Evolutionary conservation across 2,888 invertebrate species (phyloP).

Genomic region (Troides helena): DNA sequence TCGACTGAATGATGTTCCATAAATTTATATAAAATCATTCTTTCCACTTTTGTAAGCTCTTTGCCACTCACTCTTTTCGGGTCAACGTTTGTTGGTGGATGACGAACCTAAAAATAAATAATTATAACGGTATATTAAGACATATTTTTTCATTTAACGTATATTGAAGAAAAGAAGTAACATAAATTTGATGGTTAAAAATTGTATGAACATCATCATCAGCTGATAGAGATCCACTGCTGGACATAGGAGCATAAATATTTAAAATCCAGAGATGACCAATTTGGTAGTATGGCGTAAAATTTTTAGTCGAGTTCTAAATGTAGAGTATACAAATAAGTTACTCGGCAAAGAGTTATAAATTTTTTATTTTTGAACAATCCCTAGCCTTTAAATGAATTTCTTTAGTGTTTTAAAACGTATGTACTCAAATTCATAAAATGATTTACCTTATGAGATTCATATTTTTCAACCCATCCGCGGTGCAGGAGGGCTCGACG

Average conservation of each 20-base stretch:
- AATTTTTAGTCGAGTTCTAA: too few relatives aligned
- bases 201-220: too few relatives aligned
- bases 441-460: conserved; percentile 66
- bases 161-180: not conserved
- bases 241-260: too few relatives aligned
- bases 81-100: conserved; percentile 61
- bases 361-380: too few relatives aligned
- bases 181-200: not conserved
- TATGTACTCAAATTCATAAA: not conserved
- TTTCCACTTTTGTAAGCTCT: conserved; percentile 83
- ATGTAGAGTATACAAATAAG: too few relatives aligned
- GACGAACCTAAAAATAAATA: conserved; percentile 53
- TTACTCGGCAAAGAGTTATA: too few relatives aligned
- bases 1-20: conserved; percentile 90
- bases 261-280: too few relatives aligned
- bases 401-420: not conserved
- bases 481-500: conserved; percentile 84
- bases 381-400: not conserved
- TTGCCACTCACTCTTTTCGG: conserved; percentile 66
- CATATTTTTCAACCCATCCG: conserved; percentile 87
- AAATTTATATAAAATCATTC: conserved; percentile 86
- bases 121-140: not conserved
- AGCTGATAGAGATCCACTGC: too few relatives aligned
- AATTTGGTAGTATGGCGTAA: too few relatives aligned
- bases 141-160: not conserved